Conservation (phyloP, 2,888 invertebrate species). For the Meta bourneti region DNA sequence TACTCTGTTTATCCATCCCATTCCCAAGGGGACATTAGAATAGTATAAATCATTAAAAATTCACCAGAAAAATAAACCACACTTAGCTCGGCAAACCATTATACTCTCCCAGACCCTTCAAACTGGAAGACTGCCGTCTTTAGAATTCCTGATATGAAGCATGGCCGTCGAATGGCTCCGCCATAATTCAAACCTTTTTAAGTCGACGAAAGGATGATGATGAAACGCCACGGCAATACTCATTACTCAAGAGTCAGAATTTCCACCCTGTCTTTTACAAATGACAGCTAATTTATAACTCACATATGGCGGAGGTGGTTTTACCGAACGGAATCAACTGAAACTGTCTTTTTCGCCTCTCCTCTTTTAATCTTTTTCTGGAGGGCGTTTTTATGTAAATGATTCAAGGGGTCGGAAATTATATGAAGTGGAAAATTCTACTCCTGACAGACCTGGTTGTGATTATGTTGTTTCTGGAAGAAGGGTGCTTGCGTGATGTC, state of each 20-base stretch:
- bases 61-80: neutral
- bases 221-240: constrained; percentile 20
- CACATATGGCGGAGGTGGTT: constrained; percentile 14
- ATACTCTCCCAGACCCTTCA: neutral
- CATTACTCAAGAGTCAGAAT: constrained; percentile 46
- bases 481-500: neutral
- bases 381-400: constrained; percentile 28
- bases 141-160: constrained; percentile 1
- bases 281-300: constrained; percentile 61
- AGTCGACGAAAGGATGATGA: constrained; percentile 1
- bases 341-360: neutral
- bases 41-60: neutral
- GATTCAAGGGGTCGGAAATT: neutral
- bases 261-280: constrained; percentile 47
- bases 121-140: neutral
- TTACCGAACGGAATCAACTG: constrained; percentile 23
- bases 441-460: constrained; percentile 3
- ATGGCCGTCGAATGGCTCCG: neutral
- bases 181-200: constrained; percentile 49
- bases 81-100: neutral
- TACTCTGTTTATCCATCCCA: neutral
- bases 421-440: constrained; percentile 24
- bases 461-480: constrained; percentile 3
- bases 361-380: constrained; percentile 8
- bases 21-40: neutral